Percentiles rank a stretch among this genome's conserved stretches.
Evolutionary conservation across 2,888 invertebrate species (phyloP).

Genomic region (Agrochola macilenta): DNA sequence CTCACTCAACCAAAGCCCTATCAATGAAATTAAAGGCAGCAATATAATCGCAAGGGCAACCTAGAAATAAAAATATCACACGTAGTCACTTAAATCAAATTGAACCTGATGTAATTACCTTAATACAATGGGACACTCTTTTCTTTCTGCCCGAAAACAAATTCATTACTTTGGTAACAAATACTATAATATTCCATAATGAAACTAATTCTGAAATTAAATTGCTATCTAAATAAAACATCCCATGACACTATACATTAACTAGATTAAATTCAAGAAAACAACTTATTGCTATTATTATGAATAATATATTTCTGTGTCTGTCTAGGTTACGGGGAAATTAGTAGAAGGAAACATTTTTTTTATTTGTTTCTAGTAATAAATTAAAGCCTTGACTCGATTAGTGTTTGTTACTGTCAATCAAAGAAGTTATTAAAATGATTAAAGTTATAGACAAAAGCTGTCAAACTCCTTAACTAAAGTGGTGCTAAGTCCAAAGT

Average conservation of each 20-base stretch:
- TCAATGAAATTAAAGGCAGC: neutral
- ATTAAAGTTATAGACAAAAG: conserved; percentile 16
- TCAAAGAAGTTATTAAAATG: conserved; percentile 28
- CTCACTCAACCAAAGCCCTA: no score
- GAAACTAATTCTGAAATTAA: conserved; percentile 34
- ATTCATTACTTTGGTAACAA: neutral
- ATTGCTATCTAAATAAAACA: conserved; percentile 33
- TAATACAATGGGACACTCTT: neutral
- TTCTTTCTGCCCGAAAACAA: conserved; percentile 10
- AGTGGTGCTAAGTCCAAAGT: conserved; percentile 18
- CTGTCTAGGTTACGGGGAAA: conserved; percentile 10
- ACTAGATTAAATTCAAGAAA: conserved; percentile 41
- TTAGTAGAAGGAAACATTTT: neutral
- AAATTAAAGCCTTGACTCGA: conserved; percentile 11
- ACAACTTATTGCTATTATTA: conserved; percentile 25
- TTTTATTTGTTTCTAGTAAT: neutral
- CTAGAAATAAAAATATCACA: neutral
- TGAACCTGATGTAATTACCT: neutral
- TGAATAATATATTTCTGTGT: conserved; percentile 49
- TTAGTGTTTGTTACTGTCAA: conserved; percentile 14
- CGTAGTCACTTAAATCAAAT: neutral
- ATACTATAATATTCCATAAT: conserved; percentile 7
- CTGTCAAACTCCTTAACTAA: conserved; percentile 42
- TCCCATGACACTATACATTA: conserved; percentile 34
- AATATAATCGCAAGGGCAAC: neutral